phyloP scores from a whole-genome alignment of 2,888 invertebrate species.

The Thelaira solivaga region DNA sequence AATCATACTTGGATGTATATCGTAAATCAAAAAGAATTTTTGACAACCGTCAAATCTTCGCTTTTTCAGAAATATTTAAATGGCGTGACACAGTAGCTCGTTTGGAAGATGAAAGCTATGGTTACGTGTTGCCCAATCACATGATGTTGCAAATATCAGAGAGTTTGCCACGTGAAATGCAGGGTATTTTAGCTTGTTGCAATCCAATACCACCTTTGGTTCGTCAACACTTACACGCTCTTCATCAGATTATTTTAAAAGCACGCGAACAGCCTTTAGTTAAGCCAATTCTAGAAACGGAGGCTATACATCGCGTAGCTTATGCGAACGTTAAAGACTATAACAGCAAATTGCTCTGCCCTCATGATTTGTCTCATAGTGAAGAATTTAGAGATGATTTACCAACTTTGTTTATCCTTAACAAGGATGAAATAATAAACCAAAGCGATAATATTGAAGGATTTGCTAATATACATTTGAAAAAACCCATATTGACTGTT shows the following conservation, averaged over 20 bases:
- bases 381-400: slow-evolving; percentile 80
- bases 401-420: slow-evolving; percentile 77
- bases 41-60: slow-evolving; percentile 89
- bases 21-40: slow-evolving; percentile 87
- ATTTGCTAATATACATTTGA: slow-evolving; percentile 5
- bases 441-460: neutral
- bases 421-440: neutral
- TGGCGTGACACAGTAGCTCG: slow-evolving; percentile 94
- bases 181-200: slow-evolving; percentile 95
- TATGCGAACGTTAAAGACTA: slow-evolving; percentile 74
- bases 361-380: slow-evolving; percentile 80
- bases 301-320: slow-evolving; percentile 60
- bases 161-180: slow-evolving; percentile 91
- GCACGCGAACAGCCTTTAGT: slow-evolving; percentile 84
- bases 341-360: slow-evolving; percentile 80
- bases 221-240: slow-evolving; percentile 78
- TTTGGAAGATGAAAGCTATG: slow-evolving; percentile 92
- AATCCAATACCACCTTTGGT: slow-evolving; percentile 91
- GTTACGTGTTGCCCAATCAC: slow-evolving; percentile 96
- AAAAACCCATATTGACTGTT: slow-evolving; percentile 66
- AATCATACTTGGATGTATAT: slow-evolving; percentile 87
- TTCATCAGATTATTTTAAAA: slow-evolving; percentile 83
- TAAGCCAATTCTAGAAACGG: slow-evolving; percentile 78
- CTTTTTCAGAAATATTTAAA: slow-evolving; percentile 86
- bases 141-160: slow-evolving; percentile 95